Evolutionary conservation across 2,797 vertebrate genomes (phyloP).

Genomic region (Malurus leucopterus): DNA sequence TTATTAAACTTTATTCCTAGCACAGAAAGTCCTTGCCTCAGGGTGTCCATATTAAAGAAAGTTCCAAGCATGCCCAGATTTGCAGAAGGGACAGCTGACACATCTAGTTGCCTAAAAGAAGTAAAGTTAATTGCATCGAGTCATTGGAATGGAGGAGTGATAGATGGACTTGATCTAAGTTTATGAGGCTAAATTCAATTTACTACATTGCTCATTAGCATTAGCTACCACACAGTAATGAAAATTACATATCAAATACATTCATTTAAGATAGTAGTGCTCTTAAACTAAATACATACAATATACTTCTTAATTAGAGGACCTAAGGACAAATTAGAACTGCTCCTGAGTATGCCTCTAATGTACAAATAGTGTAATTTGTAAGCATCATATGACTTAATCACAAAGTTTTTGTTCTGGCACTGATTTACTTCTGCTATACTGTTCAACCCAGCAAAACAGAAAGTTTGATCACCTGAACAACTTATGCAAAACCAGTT

Average conservation of each 20-base stretch:
- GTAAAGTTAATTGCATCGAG: neutral
- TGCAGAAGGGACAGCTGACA: neutral
- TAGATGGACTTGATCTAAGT: neutral
- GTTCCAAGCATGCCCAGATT: neutral
- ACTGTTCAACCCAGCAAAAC: neutral
- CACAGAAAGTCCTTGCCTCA: neutral
- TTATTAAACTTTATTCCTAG: neutral
- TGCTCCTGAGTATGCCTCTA: neutral
- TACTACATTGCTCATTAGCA: neutral
- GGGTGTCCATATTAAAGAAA: neutral
- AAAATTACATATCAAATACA: neutral
- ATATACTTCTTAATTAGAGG: neutral
- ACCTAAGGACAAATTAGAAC: neutral
- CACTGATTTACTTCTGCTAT: neutral
- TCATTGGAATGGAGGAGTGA: neutral
- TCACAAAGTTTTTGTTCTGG: neutral
- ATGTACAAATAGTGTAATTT: neutral
- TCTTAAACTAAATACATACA: neutral
- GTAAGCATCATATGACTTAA: neutral
- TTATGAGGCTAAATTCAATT: neutral
- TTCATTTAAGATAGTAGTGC: neutral
- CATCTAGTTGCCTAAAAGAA: neutral
- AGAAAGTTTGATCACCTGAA: neutral
- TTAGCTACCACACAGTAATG: neutral
- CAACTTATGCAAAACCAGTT: neutral